A percentile compares a stretch with the other conserved stretches of the same genome.
Evolutionary conservation across 2,113 vertebrate species (phyloP).

Genomic region (Tenebrosternarchus preto): DNA sequence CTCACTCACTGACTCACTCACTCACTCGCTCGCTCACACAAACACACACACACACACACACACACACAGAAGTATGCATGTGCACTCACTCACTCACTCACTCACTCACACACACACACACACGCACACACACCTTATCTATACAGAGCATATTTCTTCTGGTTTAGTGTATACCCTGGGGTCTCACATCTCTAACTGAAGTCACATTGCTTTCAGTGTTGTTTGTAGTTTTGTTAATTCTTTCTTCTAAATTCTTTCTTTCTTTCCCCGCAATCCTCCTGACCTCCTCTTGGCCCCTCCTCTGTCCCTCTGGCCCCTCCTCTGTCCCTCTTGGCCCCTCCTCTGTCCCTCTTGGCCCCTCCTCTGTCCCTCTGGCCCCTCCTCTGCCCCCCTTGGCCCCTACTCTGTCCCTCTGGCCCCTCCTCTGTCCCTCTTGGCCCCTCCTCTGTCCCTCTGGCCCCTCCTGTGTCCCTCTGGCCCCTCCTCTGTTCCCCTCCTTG

Average conservation of each 20-base stretch:
- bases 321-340: not conserved
- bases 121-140: slow-evolving; percentile 21
- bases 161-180: slow-evolving; percentile 18
- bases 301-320: slow-evolving; percentile 1
- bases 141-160: slow-evolving; percentile 18
- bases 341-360: not conserved
- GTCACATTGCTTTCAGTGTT: slow-evolving; percentile 26
- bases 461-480: not conserved
- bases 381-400: not conserved
- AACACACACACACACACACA: not conserved
- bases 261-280: slow-evolving; percentile 10
- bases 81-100: not conserved
- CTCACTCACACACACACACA: slow-evolving; percentile 3
- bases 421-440: not conserved
- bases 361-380: not conserved
- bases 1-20: not conserved
- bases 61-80: not conserved
- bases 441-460: not conserved
- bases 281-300: not conserved
- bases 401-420: slow-evolving; percentile 8
- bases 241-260: slow-evolving; percentile 12
- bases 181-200: slow-evolving; percentile 21
- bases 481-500: not conserved
- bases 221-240: slow-evolving; percentile 21
- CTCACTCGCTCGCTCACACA: slow-evolving; percentile 1